Evolutionary conservation across 2,888 invertebrate species (phyloP).

Genomic region (Pyrgus malvae): DNA sequence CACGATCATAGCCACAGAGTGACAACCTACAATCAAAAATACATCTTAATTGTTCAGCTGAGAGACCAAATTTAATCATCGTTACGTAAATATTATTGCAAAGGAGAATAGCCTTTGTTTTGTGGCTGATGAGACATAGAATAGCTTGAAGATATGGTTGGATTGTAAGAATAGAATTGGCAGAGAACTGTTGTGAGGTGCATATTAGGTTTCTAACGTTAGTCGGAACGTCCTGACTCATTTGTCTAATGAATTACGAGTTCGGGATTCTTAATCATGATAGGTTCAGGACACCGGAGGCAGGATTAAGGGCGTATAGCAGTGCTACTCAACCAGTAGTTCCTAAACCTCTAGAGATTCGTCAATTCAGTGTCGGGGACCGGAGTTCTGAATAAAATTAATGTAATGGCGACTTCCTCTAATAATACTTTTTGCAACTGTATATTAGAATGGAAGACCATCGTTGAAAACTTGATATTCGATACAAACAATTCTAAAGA

Average conservation of each 20-base stretch:
- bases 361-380: no score
- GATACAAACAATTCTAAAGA: no score
- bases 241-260: conserved; percentile 44
- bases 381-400: no score
- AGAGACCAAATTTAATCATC: conserved; percentile 11
- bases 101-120: conserved; percentile 27
- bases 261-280: conserved; percentile 10
- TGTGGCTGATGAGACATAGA: conserved; percentile 23
- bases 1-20: conserved; percentile 25
- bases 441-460: no score
- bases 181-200: conserved; percentile 50
- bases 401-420: no score
- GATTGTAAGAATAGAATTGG: conserved; percentile 70
- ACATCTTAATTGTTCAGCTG: conserved; percentile 11
- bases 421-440: no score
- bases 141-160: conserved; percentile 32
- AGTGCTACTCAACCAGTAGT: no score
- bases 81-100: conserved; percentile 2
- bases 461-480: no score
- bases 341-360: no score
- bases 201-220: conserved; percentile 58
- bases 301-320: no score
- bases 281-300: conserved; percentile 5
- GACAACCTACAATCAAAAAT: conserved; percentile 14
- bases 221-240: conserved; percentile 53